Percentiles rank a stretch among this genome's conserved stretches.
phyloP scores from a whole-genome alignment of 1,140 invertebrate genomes.

The Penaeus chinensis region DNA sequence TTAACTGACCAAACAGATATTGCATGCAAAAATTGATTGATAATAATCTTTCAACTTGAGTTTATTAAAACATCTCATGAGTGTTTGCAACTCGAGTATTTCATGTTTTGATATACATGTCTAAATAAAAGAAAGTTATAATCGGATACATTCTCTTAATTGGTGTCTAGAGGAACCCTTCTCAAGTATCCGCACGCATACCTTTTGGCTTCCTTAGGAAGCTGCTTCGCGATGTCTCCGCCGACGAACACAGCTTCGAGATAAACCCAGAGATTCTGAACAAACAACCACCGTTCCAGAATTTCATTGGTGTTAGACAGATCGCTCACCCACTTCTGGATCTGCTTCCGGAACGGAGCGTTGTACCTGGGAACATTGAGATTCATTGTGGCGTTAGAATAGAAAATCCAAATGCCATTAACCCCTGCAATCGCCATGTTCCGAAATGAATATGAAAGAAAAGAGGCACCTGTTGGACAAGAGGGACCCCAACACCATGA shows the following conservation, averaged over 20 bases:
- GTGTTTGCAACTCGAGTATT: no score
- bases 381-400: no score
- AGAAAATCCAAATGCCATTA: no score
- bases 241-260: conserved; percentile 98
- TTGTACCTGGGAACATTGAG: conserved; percentile 80
- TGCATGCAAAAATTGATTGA: no score
- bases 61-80: no score
- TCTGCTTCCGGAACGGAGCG: conserved; percentile 94
- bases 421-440: no score
- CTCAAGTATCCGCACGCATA: conserved; percentile 59
- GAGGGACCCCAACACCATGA: conserved; percentile 94
- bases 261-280: conserved; percentile 99
- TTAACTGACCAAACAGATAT: no score
- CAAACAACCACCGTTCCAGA: conserved; percentile 93
- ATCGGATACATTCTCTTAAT: no score
- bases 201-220: conserved; percentile 92
- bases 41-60: no score
- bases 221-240: conserved; percentile 97
- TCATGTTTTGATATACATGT: no score
- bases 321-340: conserved; percentile 95
- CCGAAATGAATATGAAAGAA: background rate
- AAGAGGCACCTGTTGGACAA: conserved; percentile 82
- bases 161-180: no score
- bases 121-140: no score
- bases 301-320: conserved; percentile 97